Base-by-base conservation (phyloP, 2,888 invertebrate species). In the Eudasyphora cyanicolor region DNA sequence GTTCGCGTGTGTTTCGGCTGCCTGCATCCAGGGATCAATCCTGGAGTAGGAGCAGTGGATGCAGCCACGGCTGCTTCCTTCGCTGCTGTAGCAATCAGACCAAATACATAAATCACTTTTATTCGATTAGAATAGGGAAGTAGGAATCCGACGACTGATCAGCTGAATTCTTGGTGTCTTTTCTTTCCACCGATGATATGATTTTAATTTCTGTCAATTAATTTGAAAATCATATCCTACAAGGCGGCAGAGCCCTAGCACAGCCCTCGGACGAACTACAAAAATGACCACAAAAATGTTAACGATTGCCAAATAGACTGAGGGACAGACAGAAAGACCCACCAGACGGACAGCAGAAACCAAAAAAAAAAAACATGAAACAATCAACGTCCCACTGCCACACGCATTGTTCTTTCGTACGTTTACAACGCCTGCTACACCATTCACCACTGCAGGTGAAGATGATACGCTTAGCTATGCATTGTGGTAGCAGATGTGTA, bases 131-230 rank as follows among this genome's bases (percentile, higher is more conserved):
- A 77, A 71, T 60, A 75, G 64, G 21, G 42, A 67, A 24, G 45
- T 29, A 71, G n/a, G 38, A 71, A 69, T 69, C 38, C 3, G 42
- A 12, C 4, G 76, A 62, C 51, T 45, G 49, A 77, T 3, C 4
- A 69, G 51, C 51, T 45, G 49, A 77, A 74, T 82, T 69, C 73
- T 38, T 17, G 12, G 57, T 74, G 42, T 76, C 64, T 62, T 38
- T 67, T n/a, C 17, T 27, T 38, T 57, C n/a, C 71, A 73, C 19
- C 12, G n/a, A 67, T 76, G 81, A 76, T 76, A 81, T 73, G 81
- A 81, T 76, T 81, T 81, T 76, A 81, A 81, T 76, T 81, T 74
- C 81, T 82, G 81, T 82, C 81, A 82, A 82, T 82, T 82, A 82
- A 82, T 82, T 77, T 77, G 67, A 82, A 76, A 82, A 77, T 82